A percentile compares a stretch with the other conserved stretches of the same genome.
Evolutionary conservation across 2,888 invertebrate genomes (phyloP).

Genomic region (Xylocampa areola): DNA sequence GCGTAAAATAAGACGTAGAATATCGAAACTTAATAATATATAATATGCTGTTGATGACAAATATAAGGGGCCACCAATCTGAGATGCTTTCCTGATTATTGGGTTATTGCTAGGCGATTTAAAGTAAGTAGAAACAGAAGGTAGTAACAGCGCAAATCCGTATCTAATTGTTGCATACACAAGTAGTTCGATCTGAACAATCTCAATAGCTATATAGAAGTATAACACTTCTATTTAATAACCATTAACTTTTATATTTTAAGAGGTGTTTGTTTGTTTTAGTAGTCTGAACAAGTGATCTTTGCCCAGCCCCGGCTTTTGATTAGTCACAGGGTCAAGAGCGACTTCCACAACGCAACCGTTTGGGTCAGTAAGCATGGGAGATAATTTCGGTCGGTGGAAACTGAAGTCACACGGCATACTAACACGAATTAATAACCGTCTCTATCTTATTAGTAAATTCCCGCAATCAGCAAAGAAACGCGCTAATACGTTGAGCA

Average conservation of each 20-base stretch:
- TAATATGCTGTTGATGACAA: too few species aligned
- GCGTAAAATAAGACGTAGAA: too few species aligned
- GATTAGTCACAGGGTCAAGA: slow-evolving; percentile 54
- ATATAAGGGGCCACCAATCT: too few species aligned
- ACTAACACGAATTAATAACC: slow-evolving; percentile 69
- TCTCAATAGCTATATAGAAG: too few species aligned
- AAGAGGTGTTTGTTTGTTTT: slow-evolving; percentile 63
- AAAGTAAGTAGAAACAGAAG: too few species aligned
- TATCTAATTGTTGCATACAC: too few species aligned
- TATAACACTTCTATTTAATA: too few species aligned
- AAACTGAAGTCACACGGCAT: slow-evolving; percentile 67
- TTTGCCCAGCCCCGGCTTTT: slow-evolving; percentile 49
- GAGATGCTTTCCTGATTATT: too few species aligned
- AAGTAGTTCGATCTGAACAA: too few species aligned
- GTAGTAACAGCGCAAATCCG: too few species aligned
- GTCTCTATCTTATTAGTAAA: slow-evolving; percentile 60
- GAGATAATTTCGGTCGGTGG: slow-evolving; percentile 16
- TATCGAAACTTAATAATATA: too few species aligned
- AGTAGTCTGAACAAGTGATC: slow-evolving; percentile 47
- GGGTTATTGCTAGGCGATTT: too few species aligned
- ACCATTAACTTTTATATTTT: neutral
- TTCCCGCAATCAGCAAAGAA: slow-evolving; percentile 72
- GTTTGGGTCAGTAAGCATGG: slow-evolving; percentile 34
- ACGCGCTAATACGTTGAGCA: slow-evolving; percentile 73
- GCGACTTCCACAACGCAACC: slow-evolving; percentile 23